These are phyloP conservation scores for Eucidaris tribuloides DNA, from an alignment of 35 echinoderm and acorn worm genomes.

Conservation along the genomic window DNA sequence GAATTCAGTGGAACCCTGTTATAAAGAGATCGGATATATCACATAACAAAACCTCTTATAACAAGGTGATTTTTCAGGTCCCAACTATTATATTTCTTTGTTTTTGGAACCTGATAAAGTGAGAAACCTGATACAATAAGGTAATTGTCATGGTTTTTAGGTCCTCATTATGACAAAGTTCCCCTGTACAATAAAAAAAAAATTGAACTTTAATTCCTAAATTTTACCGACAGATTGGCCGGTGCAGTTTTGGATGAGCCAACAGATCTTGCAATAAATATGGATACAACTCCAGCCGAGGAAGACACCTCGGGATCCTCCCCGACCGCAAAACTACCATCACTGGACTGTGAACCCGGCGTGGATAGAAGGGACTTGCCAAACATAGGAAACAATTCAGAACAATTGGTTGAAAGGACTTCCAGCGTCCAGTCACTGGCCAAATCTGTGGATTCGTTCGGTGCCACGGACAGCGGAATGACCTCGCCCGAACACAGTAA, in stretches of 20 bases:
- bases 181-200: no score
- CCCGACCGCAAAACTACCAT: not conserved
- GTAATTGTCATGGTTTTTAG: no score
- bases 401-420: conserved; percentile 21
- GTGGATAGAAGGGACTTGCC: no score
- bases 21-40: no score
- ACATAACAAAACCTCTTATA: no score
- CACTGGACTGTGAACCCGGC: conserved; percentile 20
- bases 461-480: conserved; percentile 20
- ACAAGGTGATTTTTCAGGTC: no score
- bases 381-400: not conserved
- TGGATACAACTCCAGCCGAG: conserved; percentile 5
- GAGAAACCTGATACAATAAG: no score
- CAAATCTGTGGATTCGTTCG: conserved; percentile 21
- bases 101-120: not conserved
- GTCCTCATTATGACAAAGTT: no score
- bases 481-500: not conserved
- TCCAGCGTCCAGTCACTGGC: conserved; percentile 22
- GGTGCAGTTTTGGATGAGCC: not conserved
- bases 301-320: not conserved
- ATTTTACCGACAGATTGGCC: not conserved
- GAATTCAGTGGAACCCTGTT: no score
- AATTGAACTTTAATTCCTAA: not conserved
- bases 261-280: conserved; percentile 27
- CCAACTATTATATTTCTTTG: no score